Evolutionary conservation across 2,888 invertebrate genomes (phyloP), one percentile per base, ranked within the genome.

Genomic region (Dynastes tityus): DNA sequence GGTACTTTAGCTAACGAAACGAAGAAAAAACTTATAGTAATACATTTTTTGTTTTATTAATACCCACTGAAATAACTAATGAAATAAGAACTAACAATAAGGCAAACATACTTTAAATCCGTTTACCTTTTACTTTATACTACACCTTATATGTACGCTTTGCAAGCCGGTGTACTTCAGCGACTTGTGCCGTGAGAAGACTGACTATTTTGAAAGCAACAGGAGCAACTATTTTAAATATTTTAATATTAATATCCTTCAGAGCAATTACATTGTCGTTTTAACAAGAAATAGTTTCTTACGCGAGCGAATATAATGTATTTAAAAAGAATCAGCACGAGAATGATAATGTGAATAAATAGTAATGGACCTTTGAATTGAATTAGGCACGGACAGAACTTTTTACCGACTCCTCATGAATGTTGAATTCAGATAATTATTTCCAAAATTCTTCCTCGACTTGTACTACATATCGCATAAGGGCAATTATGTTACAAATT

Each of bases 161-260:
- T 71, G 55, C 55, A 71, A 55, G 55, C 40, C 32, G 55, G 51
- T 58, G 71, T 71, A 71, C 71, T 71, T 79, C 79, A 76, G 71
- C 65, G 77, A 65, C 65, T 64, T 71, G 71, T 64, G 76, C 73
- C 63, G 76, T 73, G 79, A 79, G 79, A 76, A 79, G 79, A 79
- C 79, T 79, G 79, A 76, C 79, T 77, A 79, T 79, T 79, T 77
- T 79, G 76, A 76, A 79, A 79, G 79, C 79, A 79, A 79, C 79
- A 79, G 79, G 77, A 79, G 77, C 73, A 77, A 79, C 79, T 79
- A 79, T 79, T 79, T 79, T 79, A 79, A 79, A 79, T 79, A 79
- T 79, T 79, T 79, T 79, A 79, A 79, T 79, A 79, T 79, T 79
- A 79, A 79, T 79, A 79, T 58, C 77, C 64, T 67, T 58, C 76